Evolutionary conservation across 2,113 vertebrate genomes (phyloP).

Genomic region (Nesoenas mayeri): DNA sequence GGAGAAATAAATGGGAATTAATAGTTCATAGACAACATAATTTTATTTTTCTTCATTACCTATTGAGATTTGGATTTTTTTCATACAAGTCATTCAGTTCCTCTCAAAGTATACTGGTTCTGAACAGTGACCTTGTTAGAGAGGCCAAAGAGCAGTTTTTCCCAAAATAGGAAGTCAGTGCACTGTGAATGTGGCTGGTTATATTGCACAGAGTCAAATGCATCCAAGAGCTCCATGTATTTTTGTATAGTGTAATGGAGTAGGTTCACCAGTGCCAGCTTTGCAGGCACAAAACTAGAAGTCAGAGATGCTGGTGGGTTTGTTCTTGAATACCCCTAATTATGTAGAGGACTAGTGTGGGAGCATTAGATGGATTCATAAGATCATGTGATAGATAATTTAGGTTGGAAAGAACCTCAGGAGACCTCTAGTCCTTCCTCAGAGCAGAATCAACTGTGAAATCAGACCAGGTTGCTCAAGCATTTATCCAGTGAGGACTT

Average conservation of each 20-base stretch:
- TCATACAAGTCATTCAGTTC: rapidly evolving
- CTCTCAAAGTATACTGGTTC: background rate
- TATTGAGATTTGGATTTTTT: background rate
- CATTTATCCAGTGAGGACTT: background rate
- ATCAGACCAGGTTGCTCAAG: background rate
- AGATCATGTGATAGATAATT: background rate
- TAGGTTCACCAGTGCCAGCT: background rate
- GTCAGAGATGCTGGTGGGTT: background rate
- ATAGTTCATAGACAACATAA: background rate
- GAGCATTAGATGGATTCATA: background rate
- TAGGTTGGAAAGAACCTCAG: background rate
- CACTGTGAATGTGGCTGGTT: background rate
- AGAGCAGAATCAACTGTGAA: background rate
- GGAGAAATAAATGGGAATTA: background rate
- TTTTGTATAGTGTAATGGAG: background rate
- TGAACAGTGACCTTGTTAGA: background rate
- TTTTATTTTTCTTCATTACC: background rate
- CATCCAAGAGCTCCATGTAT: rapidly evolving
- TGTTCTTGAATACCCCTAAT: background rate
- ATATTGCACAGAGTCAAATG: no score
- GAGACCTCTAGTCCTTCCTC: background rate
- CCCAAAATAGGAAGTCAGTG: background rate
- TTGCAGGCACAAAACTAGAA: background rate
- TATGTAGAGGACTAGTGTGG: background rate
- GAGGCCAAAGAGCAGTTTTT: background rate